Base-by-base conservation (phyloP, 2,113 vertebrate genomes). In the Tetraodon nigroviridis region DNA sequence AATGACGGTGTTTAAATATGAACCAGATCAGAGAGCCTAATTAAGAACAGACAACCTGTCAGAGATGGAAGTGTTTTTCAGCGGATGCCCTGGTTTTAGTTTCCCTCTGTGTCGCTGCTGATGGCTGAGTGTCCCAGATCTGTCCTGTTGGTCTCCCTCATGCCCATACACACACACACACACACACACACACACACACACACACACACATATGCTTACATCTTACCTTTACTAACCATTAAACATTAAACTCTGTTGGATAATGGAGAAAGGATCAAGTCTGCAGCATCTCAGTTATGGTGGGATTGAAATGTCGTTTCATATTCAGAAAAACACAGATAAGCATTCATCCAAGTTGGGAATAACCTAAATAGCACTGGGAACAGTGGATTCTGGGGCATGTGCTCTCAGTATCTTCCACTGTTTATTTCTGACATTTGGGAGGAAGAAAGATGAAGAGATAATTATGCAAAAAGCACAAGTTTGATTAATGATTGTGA, bases 121-220 rank as follows among this genome's bases (percentile, higher is more conserved):
- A 60, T 58, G 67, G 55, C 72, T 67, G 58, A 51, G 41, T 82
- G 84, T 81, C 84, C 85, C 73, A 84, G 77, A 81, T 87, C 82
- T 73, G 73, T 86, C 73, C 73, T 37, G 11, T 42, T 63, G 71
- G 50, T 59, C 67, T 66, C 20, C 63, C 51, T 46, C 52, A 60
- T 64, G 58, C 42, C 32, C 64, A 58, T 21, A 69, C 52, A 63
- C 52, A 61, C 44, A 55, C 40, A 77, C 64, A 62, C 58, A 52
- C 32, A 52, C n/a, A 46, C 49, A 53, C 37, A 37, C 61, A 21
- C 4, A 60, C 24, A 51, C 24, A 51, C 51, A 16, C 11, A 16
- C 22, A 40, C 40, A 42, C n/a, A 5, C 11, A 14, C 22, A 40
- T 32, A 42, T 16, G 13, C 41, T 62, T 68, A 61, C 32, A 56